Percentiles rank a stretch among this genome's conserved stretches.
Evolutionary conservation across 2,888 invertebrate genomes (phyloP).

Genomic region (Eupithecia vulgata): DNA sequence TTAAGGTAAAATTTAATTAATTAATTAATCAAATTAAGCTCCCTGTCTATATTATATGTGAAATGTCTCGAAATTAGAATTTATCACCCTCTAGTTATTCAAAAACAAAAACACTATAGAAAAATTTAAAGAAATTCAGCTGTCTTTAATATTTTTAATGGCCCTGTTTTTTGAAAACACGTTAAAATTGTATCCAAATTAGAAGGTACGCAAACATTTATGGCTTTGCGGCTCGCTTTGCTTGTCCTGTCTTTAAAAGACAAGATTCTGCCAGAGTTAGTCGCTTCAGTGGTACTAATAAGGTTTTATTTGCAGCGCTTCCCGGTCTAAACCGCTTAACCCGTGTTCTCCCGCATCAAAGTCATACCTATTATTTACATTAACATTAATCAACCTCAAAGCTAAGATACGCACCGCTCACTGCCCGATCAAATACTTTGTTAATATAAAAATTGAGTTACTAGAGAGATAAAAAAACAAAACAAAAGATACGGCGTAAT

Average conservation of each 20-base stretch:
- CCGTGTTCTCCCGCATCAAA: constrained; percentile 35
- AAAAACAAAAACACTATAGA: neutral
- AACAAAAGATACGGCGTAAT: neutral
- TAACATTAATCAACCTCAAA: constrained; percentile 14
- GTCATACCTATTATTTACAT: constrained; percentile 36
- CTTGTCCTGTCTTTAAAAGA: neutral
- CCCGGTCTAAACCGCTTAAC: neutral
- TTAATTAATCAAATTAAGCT: too few species aligned
- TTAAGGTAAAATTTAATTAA: too few species aligned
- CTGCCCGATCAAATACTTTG: constrained; percentile 48
- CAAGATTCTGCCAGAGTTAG: neutral
- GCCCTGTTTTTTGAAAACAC: too few species aligned
- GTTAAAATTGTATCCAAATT: neutral
- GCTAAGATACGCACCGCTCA: constrained; percentile 29
- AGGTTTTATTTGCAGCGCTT: neutral
- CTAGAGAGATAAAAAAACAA: neutral
- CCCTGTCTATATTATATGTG: neutral
- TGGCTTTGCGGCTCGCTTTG: neutral
- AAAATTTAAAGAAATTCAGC: too few species aligned
- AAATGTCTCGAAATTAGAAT: neutral
- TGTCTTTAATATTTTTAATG: too few species aligned
- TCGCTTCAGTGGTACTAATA: neutral
- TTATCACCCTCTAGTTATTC: neutral
- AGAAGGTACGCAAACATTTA: neutral
- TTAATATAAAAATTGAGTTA: neutral